Conservation (phyloP, 2,888 invertebrate genomes). For the Pristionchus exspectatus region DNA sequence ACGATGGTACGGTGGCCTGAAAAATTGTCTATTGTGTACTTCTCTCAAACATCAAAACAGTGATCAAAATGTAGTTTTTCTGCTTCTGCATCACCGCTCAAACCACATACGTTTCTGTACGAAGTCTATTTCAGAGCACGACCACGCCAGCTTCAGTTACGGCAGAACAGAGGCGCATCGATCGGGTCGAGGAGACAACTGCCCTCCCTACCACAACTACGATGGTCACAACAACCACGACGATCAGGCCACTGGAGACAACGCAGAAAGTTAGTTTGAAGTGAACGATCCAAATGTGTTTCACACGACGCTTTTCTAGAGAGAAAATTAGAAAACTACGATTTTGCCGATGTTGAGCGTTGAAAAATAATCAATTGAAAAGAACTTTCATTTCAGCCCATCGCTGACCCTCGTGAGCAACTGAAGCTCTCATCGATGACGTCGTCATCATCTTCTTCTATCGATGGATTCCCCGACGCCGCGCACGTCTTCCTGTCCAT, state of each 20-base stretch:
- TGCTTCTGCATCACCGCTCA: too few relatives aligned
- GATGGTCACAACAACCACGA: slow-evolving; percentile 16
- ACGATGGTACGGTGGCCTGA: background rate
- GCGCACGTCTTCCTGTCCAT: slow-evolving; percentile 20
- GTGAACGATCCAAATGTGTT: background rate
- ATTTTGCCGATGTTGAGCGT: too few relatives aligned
- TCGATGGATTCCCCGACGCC: slow-evolving; percentile 33
- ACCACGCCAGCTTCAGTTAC: background rate
- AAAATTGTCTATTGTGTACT: too few relatives aligned
- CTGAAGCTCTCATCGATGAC: slow-evolving; percentile 30
- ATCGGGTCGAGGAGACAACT: slow-evolving; percentile 20
- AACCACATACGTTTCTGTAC: too few relatives aligned
- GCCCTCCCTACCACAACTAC: background rate
- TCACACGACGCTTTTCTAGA: background rate
- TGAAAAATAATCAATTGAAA: too few relatives aligned
- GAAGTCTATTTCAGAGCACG: background rate
- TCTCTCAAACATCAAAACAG: too few relatives aligned
- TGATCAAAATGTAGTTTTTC: too few relatives aligned
- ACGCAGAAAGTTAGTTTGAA: background rate
- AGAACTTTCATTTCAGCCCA: background rate
- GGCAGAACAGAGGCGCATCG: background rate
- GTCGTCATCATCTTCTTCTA: background rate
- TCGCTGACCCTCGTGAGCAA: background rate
- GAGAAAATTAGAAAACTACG: too few relatives aligned
- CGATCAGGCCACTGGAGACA: background rate